Conservation (phyloP, 2,113 vertebrate genomes). For the Platichthys flesus region DNA sequence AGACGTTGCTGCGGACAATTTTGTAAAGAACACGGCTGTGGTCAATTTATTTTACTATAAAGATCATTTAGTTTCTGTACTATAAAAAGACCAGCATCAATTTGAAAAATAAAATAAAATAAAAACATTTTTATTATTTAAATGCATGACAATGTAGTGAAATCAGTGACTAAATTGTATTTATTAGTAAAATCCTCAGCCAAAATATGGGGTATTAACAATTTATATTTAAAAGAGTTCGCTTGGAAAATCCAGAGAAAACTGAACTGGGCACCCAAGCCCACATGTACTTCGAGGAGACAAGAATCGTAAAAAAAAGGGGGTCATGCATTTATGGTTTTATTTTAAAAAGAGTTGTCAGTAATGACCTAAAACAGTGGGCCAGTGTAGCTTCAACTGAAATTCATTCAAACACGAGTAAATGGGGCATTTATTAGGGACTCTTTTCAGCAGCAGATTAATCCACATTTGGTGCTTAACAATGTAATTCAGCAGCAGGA, state of each 20-base stretch:
- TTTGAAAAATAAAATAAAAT: neutral
- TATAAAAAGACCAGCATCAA: neutral
- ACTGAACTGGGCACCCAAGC: neutral
- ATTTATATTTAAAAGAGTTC: no score
- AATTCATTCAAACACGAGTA: neutral
- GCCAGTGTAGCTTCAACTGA: neutral
- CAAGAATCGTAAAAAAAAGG: neutral
- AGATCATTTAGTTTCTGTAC: neutral
- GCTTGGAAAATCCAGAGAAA: neutral
- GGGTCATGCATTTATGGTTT: neutral
- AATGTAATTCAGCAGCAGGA: neutral
- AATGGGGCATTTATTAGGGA: neutral
- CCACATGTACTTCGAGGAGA: neutral
- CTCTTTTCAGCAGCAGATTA: slow-evolving; percentile 27
- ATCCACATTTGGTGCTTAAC: slow-evolving; percentile 9
- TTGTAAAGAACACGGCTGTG: neutral
- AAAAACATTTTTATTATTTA: neutral
- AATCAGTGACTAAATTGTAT: no score
- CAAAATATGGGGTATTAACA: no score
- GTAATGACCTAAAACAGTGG: neutral
- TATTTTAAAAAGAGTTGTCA: neutral
- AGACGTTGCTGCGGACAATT: neutral
- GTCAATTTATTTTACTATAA: neutral
- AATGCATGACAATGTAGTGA: no score
- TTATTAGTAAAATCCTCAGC: no score